Conservation (phyloP, 2,113 vertebrate genomes). For the zebrafish (Danio rerio) region DNA sequence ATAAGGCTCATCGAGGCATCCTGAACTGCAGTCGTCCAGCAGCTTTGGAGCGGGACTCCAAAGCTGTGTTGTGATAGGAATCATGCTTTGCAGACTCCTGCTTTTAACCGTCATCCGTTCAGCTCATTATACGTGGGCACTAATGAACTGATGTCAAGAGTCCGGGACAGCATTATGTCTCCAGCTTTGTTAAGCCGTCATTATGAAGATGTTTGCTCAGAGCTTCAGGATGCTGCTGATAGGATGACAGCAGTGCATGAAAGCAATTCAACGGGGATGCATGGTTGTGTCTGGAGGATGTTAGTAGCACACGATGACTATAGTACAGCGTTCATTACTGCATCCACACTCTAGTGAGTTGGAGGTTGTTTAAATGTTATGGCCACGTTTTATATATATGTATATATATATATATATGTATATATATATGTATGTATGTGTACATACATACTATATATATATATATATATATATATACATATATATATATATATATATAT, state of each 20-base stretch:
- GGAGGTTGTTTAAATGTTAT: background rate
- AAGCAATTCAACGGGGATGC: background rate
- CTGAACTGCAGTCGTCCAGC: conserved; percentile 32
- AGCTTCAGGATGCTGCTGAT: background rate
- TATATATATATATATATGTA: no score
- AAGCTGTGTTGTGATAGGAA: background rate
- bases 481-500: no score
- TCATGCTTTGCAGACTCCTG: background rate
- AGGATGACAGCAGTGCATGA: background rate
- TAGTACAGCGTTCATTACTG: background rate
- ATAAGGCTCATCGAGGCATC: conserved; percentile 63
- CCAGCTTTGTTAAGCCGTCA: background rate
- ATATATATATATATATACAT: no score
- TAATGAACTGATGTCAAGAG: conserved; percentile 3
- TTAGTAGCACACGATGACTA: background rate
- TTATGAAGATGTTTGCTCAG: conserved; percentile 2
- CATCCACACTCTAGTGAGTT: background rate
- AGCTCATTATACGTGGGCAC: background rate
- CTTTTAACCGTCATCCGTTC: background rate
- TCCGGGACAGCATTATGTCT: background rate
- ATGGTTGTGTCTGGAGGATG: background rate
- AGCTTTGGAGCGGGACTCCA: background rate
- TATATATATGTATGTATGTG: no score
- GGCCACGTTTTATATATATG: no score
- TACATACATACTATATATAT: no score